These are phyloP conservation scores for Lampropteryx suffumata DNA, from an alignment of 2,888 invertebrate species.

Conservation along the genomic window DNA sequence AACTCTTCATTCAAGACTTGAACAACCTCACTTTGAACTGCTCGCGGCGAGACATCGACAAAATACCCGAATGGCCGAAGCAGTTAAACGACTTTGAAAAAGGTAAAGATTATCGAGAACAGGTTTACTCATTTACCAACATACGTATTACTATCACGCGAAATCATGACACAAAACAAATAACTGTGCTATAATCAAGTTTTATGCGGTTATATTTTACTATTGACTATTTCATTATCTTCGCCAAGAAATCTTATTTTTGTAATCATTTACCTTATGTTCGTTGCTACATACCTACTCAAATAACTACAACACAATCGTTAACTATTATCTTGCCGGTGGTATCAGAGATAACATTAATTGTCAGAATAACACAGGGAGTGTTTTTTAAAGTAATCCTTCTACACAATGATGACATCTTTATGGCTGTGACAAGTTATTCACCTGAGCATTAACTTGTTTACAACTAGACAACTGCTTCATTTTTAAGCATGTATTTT, in stretches of 20 bases:
- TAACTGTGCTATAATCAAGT: conserved; percentile 35
- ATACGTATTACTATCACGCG: conserved; percentile 29
- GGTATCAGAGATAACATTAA: conserved; percentile 25
- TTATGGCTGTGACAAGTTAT: conserved; percentile 5
- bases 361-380: conserved; percentile 16
- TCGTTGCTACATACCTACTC: not conserved
- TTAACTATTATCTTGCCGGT: conserved; percentile 9
- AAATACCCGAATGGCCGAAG: conserved; percentile 65
- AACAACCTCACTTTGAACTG: conserved; percentile 69
- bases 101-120: conserved; percentile 53
- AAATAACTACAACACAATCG: conserved; percentile 1
- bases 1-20: conserved; percentile 58
- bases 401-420: conserved; percentile 7
- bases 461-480: not conserved
- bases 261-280: conserved; percentile 7
- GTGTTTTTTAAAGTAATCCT: conserved; percentile 13
- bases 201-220: conserved; percentile 25
- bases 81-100: conserved; percentile 58
- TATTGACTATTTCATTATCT: conserved; percentile 27
- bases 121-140: conserved; percentile 35
- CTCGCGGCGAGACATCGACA: conserved; percentile 61
- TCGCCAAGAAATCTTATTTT: conserved; percentile 15
- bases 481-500: too few relatives aligned
- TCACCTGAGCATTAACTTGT: conserved; percentile 1
- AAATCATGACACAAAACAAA: conserved; percentile 44